phyloP scores from a whole-genome alignment of 2,888 invertebrate species.

The Lycocerus yunnanus region DNA sequence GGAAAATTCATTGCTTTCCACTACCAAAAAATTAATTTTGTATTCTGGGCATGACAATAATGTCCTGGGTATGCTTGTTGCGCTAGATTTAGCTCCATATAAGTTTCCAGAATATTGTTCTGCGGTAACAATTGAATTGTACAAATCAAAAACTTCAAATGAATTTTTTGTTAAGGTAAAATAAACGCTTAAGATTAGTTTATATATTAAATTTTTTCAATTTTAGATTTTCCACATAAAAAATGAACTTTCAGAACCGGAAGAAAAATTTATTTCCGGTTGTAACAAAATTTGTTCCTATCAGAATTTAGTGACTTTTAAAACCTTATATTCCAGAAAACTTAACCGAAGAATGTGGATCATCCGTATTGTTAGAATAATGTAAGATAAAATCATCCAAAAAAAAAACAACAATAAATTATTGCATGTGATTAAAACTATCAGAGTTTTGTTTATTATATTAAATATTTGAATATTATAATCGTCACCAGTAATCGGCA shows the following conservation, averaged over 20 bases:
- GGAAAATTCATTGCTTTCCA: conserved; percentile 26
- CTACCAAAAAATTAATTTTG: conserved; percentile 44
- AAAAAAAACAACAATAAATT: too few relatives aligned
- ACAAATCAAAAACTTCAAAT: conserved; percentile 21
- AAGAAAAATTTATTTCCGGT: conserved; percentile 36
- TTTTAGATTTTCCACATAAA: conserved; percentile 33
- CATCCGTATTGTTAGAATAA: conserved; percentile 25
- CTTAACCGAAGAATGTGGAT: conserved; percentile 36
- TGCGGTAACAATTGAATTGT: conserved; percentile 44
- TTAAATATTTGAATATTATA: too few relatives aligned
- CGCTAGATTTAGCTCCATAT: conserved; percentile 37
- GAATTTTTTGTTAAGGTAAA: conserved; percentile 35
- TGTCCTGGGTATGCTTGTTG: conserved; percentile 41
- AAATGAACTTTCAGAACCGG: conserved; percentile 21
- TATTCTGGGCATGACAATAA: conserved; percentile 51
- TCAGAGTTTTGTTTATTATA: too few relatives aligned
- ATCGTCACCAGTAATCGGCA: too few relatives aligned
- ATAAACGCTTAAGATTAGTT: too few relatives aligned
- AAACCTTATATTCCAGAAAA: conserved; percentile 27
- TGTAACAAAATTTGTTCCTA: conserved; percentile 41
- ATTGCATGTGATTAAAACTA: too few relatives aligned
- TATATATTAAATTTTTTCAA: too few relatives aligned
- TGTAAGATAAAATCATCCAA: neutral
- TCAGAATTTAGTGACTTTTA: conserved; percentile 25
- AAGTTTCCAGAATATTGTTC: conserved; percentile 47